These are phyloP conservation scores for Muscicapa adusta DNA, from an alignment of 2,113 vertebrate species.

Conservation along the genomic window DNA sequence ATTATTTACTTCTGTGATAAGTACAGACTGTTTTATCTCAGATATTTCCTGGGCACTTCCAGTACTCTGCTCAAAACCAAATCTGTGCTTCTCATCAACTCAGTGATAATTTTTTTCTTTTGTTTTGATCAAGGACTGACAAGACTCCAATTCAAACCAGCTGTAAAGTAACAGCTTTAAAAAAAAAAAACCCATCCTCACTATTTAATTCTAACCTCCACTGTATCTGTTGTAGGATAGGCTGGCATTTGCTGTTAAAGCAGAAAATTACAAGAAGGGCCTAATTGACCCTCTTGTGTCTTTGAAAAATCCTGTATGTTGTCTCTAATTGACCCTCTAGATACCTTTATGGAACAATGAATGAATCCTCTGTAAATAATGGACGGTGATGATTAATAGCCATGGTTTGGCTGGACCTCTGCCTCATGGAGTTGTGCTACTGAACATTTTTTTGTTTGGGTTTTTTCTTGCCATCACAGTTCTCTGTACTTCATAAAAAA, in stretches of 20 bases:
- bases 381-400: constrained; percentile 89
- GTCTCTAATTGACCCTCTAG: constrained; percentile 94
- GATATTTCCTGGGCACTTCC: constrained; percentile 3
- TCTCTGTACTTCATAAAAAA: constrained; percentile 25
- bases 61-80: not conserved
- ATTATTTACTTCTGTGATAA: constrained; percentile 1
- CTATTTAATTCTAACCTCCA: constrained; percentile 74
- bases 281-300: constrained; percentile 95
- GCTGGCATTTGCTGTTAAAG: constrained; percentile 82
- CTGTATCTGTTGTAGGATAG: constrained; percentile 67
- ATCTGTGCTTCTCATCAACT: constrained; percentile 39
- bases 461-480: not conserved
- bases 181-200: not conserved
- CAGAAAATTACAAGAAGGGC: constrained; percentile 85
- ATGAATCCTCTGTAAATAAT: constrained; percentile 88
- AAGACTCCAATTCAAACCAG: not conserved
- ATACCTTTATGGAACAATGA: constrained; percentile 87
- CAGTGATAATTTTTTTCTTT: not conserved
- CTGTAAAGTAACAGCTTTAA: constrained; percentile 29
- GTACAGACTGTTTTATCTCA: constrained; percentile 39
- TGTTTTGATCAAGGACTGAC: constrained; percentile 10
- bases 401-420: constrained; percentile 76
- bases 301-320: constrained; percentile 84
- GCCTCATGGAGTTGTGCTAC: constrained; percentile 52
- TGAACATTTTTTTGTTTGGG: not conserved